A percentile compares a stretch with the other conserved stretches of the same genome.
Evolutionary conservation across 2,797 vertebrate species (phyloP).

Genomic region (Carduelis carduelis): DNA sequence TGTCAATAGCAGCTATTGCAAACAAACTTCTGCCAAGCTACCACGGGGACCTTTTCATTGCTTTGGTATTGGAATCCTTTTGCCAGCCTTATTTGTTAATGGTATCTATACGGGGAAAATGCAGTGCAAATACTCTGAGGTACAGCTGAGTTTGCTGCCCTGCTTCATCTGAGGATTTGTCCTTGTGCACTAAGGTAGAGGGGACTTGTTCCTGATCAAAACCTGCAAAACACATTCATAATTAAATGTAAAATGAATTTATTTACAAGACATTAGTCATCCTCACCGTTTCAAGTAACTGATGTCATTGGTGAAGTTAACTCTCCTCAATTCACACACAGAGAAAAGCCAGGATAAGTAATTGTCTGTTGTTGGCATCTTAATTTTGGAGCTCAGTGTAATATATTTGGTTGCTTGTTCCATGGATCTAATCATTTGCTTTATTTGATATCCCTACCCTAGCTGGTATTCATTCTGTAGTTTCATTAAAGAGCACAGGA

Average conservation of each 20-base stretch:
- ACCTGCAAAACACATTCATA: neutral
- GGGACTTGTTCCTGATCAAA: neutral
- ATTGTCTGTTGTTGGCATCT: constrained; percentile 26
- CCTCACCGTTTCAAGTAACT: neutral
- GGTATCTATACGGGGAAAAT: neutral
- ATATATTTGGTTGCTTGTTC: constrained; percentile 38
- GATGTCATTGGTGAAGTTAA: constrained; percentile 1
- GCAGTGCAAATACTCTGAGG: neutral
- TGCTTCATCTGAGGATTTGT: neutral
- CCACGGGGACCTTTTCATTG: neutral
- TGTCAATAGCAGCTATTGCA: neutral
- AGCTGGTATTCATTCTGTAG: neutral
- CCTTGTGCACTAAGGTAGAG: neutral
- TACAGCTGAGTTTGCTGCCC: neutral
- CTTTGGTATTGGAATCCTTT: neutral
- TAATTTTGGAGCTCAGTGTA: constrained; percentile 47
- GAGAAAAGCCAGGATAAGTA: constrained; percentile 43
- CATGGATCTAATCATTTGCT: constrained; percentile 39
- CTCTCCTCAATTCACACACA: constrained; percentile 13
- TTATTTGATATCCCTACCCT: constrained; percentile 29
- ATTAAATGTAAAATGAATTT: neutral
- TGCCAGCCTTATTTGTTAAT: neutral
- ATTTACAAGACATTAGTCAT: neutral
- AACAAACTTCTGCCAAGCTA: neutral
- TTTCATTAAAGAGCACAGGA: constrained; percentile 29